phyloP scores from a whole-genome alignment of 2,113 vertebrate genomes.

The Sinosuthora webbiana region DNA sequence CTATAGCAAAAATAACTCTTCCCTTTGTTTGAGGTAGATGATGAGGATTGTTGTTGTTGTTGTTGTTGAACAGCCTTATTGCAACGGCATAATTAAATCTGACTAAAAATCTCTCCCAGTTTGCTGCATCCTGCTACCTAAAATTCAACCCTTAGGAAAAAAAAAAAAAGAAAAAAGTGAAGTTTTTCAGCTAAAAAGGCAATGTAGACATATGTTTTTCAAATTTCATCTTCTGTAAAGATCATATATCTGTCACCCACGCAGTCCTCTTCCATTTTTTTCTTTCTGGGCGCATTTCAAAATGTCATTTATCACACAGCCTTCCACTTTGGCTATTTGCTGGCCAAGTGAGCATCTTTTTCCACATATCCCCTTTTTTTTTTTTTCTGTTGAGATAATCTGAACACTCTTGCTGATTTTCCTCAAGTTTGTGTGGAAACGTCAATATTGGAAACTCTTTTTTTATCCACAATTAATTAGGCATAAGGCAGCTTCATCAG shows the following conservation, averaged over 20 bases:
- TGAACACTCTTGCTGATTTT: background rate
- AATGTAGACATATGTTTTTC: background rate
- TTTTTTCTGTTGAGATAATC: background rate
- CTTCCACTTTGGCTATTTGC: background rate
- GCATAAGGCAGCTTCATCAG: constrained; percentile 1
- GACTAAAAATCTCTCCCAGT: background rate
- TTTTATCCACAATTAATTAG: constrained; percentile 25
- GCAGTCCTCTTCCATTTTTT: background rate
- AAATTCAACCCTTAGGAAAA: background rate
- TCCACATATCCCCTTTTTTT: background rate
- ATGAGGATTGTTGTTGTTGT: background rate
- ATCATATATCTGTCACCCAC: background rate
- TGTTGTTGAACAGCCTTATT: background rate
- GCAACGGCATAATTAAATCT: background rate
- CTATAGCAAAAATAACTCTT: background rate
- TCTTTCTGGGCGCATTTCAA: background rate
- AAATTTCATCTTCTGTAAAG: background rate
- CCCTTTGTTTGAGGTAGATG: background rate
- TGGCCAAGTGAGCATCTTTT: background rate
- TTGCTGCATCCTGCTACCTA: background rate
- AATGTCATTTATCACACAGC: background rate
- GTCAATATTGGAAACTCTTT: constrained; percentile 19
- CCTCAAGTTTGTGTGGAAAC: background rate
- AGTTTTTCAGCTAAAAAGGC: background rate
- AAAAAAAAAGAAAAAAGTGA: background rate